Evolutionary conservation across 1,140 invertebrate genomes (phyloP).

Genomic region (Caenorhabditis remanei): DNA sequence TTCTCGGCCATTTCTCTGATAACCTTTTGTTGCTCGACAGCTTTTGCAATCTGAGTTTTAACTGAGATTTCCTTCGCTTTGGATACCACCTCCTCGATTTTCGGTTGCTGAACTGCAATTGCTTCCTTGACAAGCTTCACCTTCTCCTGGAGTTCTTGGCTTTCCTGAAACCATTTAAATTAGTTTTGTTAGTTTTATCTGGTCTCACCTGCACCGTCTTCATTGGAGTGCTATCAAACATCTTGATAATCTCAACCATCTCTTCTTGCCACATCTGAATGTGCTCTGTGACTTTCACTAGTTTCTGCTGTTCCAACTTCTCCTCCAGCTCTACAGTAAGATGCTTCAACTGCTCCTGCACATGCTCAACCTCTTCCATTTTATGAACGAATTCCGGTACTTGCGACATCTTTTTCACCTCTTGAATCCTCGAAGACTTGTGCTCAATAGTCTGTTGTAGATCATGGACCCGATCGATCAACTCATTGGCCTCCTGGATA

Average conservation of each 20-base stretch:
- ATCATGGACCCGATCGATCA: conserved; percentile 10
- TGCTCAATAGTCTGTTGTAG: conserved; percentile 29
- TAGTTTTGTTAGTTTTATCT: no score
- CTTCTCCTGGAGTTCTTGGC: conserved; percentile 35
- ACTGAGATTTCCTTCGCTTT: conserved; percentile 35
- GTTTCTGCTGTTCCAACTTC: conserved; percentile 34
- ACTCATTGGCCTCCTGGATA: conserved; percentile 25
- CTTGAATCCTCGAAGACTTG: conserved; percentile 16
- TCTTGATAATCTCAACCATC: conserved; percentile 56
- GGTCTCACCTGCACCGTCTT: conserved; percentile 41
- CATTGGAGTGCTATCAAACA: conserved; percentile 53
- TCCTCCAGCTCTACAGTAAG: conserved; percentile 25
- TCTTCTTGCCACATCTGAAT: conserved; percentile 65
- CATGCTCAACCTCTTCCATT: conserved; percentile 29
- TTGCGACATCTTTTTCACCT: conserved; percentile 43
- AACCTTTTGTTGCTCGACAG: conserved; percentile 45
- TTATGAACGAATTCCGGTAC: conserved; percentile 1
- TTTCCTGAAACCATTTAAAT: neutral
- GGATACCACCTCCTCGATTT: conserved; percentile 25
- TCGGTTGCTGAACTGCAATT: conserved; percentile 32
- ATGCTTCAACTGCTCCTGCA: conserved; percentile 37
- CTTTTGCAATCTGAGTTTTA: conserved; percentile 30
- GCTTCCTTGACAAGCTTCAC: conserved; percentile 49
- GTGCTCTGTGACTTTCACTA: conserved; percentile 57
- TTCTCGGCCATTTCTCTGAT: conserved; percentile 42